A percentile compares a stretch with the other conserved stretches of the same genome.
Evolutionary conservation across 2,113 vertebrate species (phyloP).

Genomic region (Canis aureus): DNA sequence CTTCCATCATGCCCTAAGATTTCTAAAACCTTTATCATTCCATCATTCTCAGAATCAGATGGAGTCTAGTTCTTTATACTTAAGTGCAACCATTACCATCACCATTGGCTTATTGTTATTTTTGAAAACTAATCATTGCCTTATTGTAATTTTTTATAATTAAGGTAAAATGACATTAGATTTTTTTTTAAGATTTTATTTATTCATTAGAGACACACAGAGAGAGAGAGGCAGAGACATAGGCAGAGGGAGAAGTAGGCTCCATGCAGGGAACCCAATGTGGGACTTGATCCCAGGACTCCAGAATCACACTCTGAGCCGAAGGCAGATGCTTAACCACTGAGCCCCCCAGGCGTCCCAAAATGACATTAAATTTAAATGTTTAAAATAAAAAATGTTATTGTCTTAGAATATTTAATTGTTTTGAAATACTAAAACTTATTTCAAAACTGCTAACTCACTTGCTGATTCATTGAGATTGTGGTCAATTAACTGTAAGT

Average conservation of each 20-base stretch:
- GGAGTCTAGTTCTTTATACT: not conserved
- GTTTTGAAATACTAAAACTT: slow-evolving; percentile 37
- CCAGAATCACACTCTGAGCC: too few species aligned
- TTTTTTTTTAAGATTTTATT: not conserved
- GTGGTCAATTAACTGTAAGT: not conserved
- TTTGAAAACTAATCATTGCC: not conserved
- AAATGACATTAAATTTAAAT: not conserved
- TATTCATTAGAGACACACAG: too few species aligned
- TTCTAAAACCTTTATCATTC: not conserved
- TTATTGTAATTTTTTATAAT: slow-evolving; percentile 34
- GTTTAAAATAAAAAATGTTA: not conserved
- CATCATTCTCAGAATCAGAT: not conserved
- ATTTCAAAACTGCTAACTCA: not conserved
- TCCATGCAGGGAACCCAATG: too few species aligned
- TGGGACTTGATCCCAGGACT: too few species aligned
- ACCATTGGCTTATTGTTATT: not conserved
- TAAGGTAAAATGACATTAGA: not conserved
- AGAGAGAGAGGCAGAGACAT: too few species aligned
- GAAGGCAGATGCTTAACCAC: too few species aligned
- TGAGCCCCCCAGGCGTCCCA: too few species aligned
- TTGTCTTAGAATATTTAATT: slow-evolving; percentile 38
- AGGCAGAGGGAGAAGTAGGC: too few species aligned
- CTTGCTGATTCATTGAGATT: slow-evolving; percentile 40
- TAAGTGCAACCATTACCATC: not conserved
- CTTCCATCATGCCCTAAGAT: not conserved